Conservation (phyloP, 2,797 vertebrate species). For the Sebastes oblongus region DNA sequence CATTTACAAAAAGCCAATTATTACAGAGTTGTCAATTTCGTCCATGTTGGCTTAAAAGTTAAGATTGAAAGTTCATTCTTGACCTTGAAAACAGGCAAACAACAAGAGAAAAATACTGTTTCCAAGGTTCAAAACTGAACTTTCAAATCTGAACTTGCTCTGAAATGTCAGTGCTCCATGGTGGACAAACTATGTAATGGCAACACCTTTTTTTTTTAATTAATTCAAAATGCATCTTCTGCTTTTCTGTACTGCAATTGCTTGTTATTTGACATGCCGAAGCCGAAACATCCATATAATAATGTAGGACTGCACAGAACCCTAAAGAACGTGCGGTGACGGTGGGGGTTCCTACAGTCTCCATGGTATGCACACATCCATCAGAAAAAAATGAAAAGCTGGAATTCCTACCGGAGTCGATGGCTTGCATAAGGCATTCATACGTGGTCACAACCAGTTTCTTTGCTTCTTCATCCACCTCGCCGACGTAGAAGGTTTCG, state of each 20-base stretch:
- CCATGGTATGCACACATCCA: not conserved
- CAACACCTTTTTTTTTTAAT: not conserved
- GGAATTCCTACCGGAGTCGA: conserved; percentile 88
- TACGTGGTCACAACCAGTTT: conserved; percentile 95
- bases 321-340: not conserved
- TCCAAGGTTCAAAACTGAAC: not conserved
- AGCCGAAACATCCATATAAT: not conserved
- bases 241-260: not conserved
- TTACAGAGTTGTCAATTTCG: not conserved
- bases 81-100: not conserved
- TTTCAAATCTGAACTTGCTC: not conserved
- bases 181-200: not conserved
- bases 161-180: not conserved
- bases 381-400: not conserved
- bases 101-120: not conserved
- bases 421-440: conserved; percentile 99
- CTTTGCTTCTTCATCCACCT: conserved; percentile 93
- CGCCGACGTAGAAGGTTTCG: conserved; percentile 96
- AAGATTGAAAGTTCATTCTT: not conserved
- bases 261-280: not conserved
- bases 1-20: not conserved
- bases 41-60: not conserved
- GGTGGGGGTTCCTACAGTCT: not conserved
- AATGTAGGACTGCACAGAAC: not conserved
- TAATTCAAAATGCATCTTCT: not conserved